Evolutionary conservation across 2,113 vertebrate species (phyloP).

Genomic region (Leptobrachium leishanense): DNA sequence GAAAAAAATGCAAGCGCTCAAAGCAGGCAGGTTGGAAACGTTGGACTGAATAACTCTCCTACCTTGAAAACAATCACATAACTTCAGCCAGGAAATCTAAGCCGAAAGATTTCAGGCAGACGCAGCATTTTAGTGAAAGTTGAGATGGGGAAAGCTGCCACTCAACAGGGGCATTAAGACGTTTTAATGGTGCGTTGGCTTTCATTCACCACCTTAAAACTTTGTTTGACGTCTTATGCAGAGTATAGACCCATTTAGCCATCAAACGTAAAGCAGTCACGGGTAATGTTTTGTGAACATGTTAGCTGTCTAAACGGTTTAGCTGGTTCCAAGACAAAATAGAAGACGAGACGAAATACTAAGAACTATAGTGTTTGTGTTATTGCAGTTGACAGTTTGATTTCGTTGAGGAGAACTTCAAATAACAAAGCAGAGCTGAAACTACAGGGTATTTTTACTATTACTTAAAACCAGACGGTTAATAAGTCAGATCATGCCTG

Average conservation of each 20-base stretch:
- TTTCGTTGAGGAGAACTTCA: too few species aligned
- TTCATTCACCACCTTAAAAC: background rate
- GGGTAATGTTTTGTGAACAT: background rate
- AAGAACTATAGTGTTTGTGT: background rate
- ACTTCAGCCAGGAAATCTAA: conserved; percentile 6
- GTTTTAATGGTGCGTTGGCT: conserved; percentile 4
- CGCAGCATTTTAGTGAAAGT: conserved; percentile 23
- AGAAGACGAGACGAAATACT: background rate
- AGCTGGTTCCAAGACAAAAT: background rate
- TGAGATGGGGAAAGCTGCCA: conserved; percentile 18
- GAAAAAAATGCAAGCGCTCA: conserved; percentile 18
- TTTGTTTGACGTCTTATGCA: conserved; percentile 11
- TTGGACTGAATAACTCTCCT: conserved; percentile 21
- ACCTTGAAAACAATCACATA: conserved; percentile 38
- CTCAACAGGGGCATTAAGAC: background rate
- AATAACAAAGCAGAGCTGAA: too few species aligned
- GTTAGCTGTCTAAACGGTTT: conserved; percentile 3
- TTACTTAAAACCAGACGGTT: too few species aligned
- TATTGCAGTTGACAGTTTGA: background rate
- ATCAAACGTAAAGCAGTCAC: background rate
- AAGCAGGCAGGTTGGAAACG: conserved; percentile 37
- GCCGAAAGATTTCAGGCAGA: conserved; percentile 1
- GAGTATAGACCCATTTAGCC: conserved; percentile 9
- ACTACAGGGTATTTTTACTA: too few species aligned
- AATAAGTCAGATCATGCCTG: too few species aligned